Evolutionary conservation across 2,113 vertebrate genomes (phyloP).

Genomic region (Hemichromis elongatus): DNA sequence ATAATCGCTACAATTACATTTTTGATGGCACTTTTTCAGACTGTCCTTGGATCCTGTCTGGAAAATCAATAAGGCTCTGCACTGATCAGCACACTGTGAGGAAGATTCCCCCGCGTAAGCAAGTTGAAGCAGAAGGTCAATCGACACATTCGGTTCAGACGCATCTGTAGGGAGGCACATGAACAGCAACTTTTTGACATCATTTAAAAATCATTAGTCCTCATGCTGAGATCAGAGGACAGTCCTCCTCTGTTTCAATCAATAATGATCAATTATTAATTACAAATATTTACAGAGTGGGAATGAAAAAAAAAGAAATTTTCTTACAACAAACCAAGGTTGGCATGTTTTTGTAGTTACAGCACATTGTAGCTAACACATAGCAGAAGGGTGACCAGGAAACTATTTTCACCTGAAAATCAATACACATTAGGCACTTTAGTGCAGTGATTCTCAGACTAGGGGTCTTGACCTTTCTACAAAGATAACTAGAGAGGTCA

Average conservation of each 20-base stretch:
- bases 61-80: conserved; percentile 43
- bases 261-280: conserved; percentile 41
- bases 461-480: neutral
- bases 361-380: neutral
- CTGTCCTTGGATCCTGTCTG: conserved; percentile 18
- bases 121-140: conserved; percentile 53
- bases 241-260: neutral
- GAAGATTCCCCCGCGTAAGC: conserved; percentile 40
- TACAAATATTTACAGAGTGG: neutral
- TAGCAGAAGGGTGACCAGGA: neutral
- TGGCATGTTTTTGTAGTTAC: neutral
- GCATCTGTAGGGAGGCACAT: neutral
- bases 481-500: neutral
- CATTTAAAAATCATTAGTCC: conserved; percentile 29
- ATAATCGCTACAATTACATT: neutral
- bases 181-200: conserved; percentile 1
- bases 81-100: conserved; percentile 46
- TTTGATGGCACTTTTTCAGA: conserved; percentile 13
- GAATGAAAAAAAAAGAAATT: neutral
- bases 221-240: conserved; percentile 29
- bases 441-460: neutral
- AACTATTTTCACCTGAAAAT: neutral
- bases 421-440: neutral
- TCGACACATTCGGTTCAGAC: conserved; percentile 1
- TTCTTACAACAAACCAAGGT: neutral